phyloP scores from a whole-genome alignment of 1,140 invertebrate genomes.

The Scaptodrosophila lebanonensis region DNA sequence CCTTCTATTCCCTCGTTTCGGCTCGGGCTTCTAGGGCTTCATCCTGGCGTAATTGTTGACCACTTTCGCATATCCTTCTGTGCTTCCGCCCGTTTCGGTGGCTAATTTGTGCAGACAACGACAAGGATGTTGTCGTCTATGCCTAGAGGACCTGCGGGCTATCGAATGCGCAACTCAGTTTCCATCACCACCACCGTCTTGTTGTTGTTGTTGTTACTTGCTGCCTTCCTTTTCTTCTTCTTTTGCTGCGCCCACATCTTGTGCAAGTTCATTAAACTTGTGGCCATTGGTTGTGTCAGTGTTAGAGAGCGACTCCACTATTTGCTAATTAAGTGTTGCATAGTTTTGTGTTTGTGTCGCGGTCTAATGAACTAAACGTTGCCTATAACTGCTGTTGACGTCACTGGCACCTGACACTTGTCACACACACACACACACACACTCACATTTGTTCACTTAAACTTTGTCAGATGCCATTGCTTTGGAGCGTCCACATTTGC shows the following conservation, averaged over 20 bases:
- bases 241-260: slow-evolving; percentile 3
- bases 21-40: background rate
- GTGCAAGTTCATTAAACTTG: slow-evolving; percentile 64
- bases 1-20: slow-evolving; percentile 1
- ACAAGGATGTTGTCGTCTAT: slow-evolving; percentile 23
- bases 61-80: slow-evolving; percentile 62
- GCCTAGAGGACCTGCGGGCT: slow-evolving; percentile 16
- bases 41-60: slow-evolving; percentile 57
- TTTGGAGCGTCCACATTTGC: slow-evolving; percentile 50
- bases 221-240: too few species aligned
- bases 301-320: too few species aligned
- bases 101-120: slow-evolving; percentile 66
- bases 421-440: background rate
- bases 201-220: too few species aligned
- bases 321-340: too few species aligned
- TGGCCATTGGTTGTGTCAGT: slow-evolving; percentile 22
- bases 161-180: too few species aligned
- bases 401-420: too few species aligned
- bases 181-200: too few species aligned
- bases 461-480: slow-evolving; percentile 39
- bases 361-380: too few species aligned
- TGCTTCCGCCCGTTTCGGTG: slow-evolving; percentile 39
- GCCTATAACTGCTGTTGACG: too few species aligned
- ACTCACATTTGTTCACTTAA: slow-evolving; percentile 46
- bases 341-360: too few species aligned